Percentiles rank a stretch among this genome's conserved stretches.
These are phyloP conservation scores for Paramacrobiotus metropolitanus DNA, from an alignment of 1,140 invertebrate genomes.

Conservation along the genomic window DNA sequence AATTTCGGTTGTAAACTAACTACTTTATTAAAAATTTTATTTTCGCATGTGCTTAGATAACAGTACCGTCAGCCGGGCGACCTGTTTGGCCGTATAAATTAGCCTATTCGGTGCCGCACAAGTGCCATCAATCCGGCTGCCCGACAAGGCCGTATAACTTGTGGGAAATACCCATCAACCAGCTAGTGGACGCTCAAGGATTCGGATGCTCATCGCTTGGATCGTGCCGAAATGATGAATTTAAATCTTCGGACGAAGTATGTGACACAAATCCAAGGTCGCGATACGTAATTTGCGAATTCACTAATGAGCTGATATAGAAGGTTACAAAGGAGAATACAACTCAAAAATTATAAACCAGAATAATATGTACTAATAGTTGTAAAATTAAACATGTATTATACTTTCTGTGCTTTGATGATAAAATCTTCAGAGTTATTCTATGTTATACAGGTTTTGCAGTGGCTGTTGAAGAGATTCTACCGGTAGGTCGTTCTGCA, in stretches of 20 bases:
- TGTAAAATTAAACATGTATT: too few relatives aligned
- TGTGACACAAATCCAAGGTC: slow-evolving; percentile 21
- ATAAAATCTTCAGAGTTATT: too few relatives aligned
- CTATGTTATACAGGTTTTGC: slow-evolving; percentile 14
- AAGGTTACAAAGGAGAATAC: too few relatives aligned
- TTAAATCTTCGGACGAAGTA: slow-evolving; percentile 61
- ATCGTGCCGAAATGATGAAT: slow-evolving; percentile 71
- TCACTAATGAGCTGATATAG: too few relatives aligned
- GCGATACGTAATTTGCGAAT: background rate
- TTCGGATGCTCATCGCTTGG: slow-evolving; percentile 56
- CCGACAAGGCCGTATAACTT: slow-evolving; percentile 67
- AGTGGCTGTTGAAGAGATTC: slow-evolving; percentile 78
- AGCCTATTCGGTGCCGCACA: slow-evolving; percentile 69
- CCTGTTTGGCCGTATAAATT: slow-evolving; percentile 86
- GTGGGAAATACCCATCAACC: slow-evolving; percentile 81
- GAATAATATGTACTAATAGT: too few relatives aligned
- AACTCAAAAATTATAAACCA: too few relatives aligned
- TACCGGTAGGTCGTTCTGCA: background rate
- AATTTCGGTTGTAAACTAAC: background rate
- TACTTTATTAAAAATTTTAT: background rate
- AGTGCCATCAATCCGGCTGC: slow-evolving; percentile 70
- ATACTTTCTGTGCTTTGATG: too few relatives aligned
- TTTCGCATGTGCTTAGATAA: slow-evolving; percentile 43
- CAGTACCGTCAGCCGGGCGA: slow-evolving; percentile 47
- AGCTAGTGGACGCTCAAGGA: slow-evolving; percentile 60